These are phyloP conservation scores for Cardiocondyla obscurior DNA, from an alignment of 1,140 invertebrate species.

Conservation along the genomic window DNA sequence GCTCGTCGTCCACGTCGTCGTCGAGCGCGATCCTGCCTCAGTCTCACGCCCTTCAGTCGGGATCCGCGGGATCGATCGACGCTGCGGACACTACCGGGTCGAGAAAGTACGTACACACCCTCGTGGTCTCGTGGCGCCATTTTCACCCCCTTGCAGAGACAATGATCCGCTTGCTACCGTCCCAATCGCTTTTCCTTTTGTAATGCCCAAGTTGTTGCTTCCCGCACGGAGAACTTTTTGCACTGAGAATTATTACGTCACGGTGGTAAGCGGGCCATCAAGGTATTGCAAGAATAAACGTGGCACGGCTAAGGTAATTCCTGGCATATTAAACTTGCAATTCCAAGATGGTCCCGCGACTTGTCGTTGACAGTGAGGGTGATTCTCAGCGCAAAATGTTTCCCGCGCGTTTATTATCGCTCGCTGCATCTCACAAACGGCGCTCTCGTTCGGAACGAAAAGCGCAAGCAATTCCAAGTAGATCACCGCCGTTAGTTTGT, in stretches of 20 bases:
- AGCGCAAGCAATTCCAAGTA: constrained; percentile 28
- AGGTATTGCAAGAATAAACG: too few species aligned
- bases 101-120: constrained; percentile 76
- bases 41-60: constrained; percentile 62
- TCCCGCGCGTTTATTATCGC: too few species aligned
- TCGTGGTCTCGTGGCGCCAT: constrained; percentile 27
- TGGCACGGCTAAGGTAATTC: too few species aligned
- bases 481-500: constrained; percentile 13
- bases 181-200: constrained; percentile 45
- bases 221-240: too few species aligned
- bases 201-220: constrained; percentile 61
- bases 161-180: constrained; percentile 13
- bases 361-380: too few species aligned
- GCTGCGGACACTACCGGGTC: constrained; percentile 67
- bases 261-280: too few species aligned
- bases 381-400: too few species aligned
- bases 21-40: constrained; percentile 70
- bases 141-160: not conserved
- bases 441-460: not conserved
- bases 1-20: constrained; percentile 69
- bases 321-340: too few species aligned
- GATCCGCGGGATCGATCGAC: constrained; percentile 67
- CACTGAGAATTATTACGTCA: too few species aligned
- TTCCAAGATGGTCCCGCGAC: too few species aligned
- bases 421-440: too few species aligned